Conservation (phyloP, 1,140 invertebrate species). For the Drosophila nasuta region DNA sequence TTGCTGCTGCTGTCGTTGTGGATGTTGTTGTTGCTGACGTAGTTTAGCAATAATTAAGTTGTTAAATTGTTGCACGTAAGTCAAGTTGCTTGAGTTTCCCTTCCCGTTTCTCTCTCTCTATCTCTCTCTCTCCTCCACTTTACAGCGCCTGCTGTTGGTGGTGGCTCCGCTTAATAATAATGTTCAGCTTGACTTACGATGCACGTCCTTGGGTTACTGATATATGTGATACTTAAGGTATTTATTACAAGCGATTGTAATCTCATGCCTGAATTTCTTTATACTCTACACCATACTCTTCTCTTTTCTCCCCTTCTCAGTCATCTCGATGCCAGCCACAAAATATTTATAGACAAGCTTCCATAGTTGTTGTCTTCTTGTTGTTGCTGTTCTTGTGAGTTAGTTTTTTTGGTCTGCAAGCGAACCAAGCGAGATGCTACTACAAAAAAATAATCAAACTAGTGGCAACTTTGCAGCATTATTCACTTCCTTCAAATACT, state of each 20-base stretch:
- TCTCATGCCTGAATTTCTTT: slow-evolving; percentile 76
- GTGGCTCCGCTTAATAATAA: slow-evolving; percentile 74
- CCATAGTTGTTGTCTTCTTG: no score
- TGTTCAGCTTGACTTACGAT: slow-evolving; percentile 80
- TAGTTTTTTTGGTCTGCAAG: slow-evolving; percentile 48
- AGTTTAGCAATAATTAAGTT: slow-evolving; percentile 85
- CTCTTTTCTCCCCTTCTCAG: neutral
- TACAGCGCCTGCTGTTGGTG: neutral
- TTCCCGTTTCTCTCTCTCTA: neutral
- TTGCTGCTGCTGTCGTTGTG: slow-evolving; percentile 37
- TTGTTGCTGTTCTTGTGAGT: slow-evolving; percentile 32
- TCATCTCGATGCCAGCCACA: slow-evolving; percentile 14
- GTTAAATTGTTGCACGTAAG: slow-evolving; percentile 84
- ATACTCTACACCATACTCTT: slow-evolving; percentile 28
- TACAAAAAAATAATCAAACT: slow-evolving; percentile 21
- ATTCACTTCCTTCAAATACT: neutral
- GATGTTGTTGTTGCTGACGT: slow-evolving; percentile 42
- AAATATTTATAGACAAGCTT: slow-evolving; percentile 73
- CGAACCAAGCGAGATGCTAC: slow-evolving; percentile 31
- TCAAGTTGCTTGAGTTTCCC: slow-evolving; percentile 54
- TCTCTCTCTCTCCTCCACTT: neutral
- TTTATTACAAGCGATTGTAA: slow-evolving; percentile 84
- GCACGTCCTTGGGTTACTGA: slow-evolving; percentile 84
- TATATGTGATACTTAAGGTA: slow-evolving; percentile 84
- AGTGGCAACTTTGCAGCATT: slow-evolving; percentile 12